Conservation (phyloP, 2,113 vertebrate species). For the Engystomops pustulosus region DNA sequence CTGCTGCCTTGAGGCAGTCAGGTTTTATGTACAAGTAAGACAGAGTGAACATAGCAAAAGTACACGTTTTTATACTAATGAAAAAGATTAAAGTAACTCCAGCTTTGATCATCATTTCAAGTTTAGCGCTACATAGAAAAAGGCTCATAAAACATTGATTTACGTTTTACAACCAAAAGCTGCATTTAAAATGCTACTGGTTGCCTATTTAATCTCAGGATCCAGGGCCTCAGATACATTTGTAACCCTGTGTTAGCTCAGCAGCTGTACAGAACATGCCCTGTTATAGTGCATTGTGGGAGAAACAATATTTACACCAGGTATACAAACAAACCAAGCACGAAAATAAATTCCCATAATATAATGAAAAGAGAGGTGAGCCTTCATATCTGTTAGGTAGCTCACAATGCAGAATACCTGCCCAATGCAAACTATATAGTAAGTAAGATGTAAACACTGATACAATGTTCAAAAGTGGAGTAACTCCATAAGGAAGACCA, state of each 20-base stretch:
- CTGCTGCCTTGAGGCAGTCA: slow-evolving; percentile 78
- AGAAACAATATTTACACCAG: background rate
- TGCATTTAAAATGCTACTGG: background rate
- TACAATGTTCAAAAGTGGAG: background rate
- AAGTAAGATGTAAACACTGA: background rate
- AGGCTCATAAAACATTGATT: background rate
- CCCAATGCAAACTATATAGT: no score
- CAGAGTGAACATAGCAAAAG: slow-evolving; percentile 83
- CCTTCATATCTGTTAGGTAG: no score
- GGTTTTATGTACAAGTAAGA: slow-evolving; percentile 84
- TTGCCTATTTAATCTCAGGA: background rate
- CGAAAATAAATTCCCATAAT: background rate
- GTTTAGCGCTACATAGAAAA: background rate
- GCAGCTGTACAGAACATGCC: background rate
- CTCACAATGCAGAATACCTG: no score
- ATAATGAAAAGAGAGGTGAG: background rate
- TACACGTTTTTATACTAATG: slow-evolving; percentile 83
- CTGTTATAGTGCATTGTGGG: background rate
- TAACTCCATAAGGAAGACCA: slow-evolving; percentile 72
- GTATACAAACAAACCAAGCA: background rate
- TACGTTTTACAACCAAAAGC: background rate
- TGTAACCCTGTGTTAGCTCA: background rate
- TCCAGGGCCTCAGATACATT: background rate
- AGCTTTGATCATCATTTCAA: background rate
- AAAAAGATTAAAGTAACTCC: slow-evolving; percentile 68